Percentiles rank a stretch among this genome's conserved stretches.
These are phyloP conservation scores for Drosophila sulfurigaster DNA, from an alignment of 1,140 invertebrate species.

Conservation along the genomic window DNA sequence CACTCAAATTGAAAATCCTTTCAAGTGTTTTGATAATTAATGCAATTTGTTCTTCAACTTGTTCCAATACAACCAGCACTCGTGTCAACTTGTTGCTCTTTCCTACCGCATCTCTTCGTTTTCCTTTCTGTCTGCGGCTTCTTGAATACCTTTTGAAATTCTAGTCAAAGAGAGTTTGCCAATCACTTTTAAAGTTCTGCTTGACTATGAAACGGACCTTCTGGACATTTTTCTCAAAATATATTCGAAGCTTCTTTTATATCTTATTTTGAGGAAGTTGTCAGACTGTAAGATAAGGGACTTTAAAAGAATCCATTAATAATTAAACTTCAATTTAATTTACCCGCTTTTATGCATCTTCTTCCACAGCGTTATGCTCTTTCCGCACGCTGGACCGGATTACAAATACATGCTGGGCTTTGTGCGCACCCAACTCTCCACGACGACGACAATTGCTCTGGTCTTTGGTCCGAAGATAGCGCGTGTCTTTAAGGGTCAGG, in stretches of 20 bases:
- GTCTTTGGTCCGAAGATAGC: conserved; percentile 95
- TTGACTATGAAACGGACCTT: neutral
- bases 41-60: conserved; percentile 68
- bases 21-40: conserved; percentile 78
- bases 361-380: conserved; percentile 88
- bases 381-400: conserved; percentile 94
- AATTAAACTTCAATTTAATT: no score
- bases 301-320: neutral
- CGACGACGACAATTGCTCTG: conserved; percentile 92
- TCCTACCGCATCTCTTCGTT: conserved; percentile 5
- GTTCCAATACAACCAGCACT: conserved; percentile 12
- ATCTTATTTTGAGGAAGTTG: no score
- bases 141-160: neutral
- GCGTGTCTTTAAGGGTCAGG: conserved; percentile 92
- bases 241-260: no score
- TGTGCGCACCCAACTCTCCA: conserved; percentile 93
- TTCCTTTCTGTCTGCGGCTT: neutral
- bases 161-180: neutral
- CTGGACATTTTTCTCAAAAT: no score
- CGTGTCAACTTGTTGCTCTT: conserved; percentile 36
- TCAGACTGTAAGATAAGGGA: no score
- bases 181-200: neutral
- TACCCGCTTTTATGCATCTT: neutral
- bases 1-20: conserved; percentile 60
- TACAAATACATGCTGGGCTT: conserved; percentile 95